Evolutionary conservation across 2,888 invertebrate genomes (phyloP), one percentile per base, ranked within the genome.

Genomic region (Tachystola acroxantha): DNA sequence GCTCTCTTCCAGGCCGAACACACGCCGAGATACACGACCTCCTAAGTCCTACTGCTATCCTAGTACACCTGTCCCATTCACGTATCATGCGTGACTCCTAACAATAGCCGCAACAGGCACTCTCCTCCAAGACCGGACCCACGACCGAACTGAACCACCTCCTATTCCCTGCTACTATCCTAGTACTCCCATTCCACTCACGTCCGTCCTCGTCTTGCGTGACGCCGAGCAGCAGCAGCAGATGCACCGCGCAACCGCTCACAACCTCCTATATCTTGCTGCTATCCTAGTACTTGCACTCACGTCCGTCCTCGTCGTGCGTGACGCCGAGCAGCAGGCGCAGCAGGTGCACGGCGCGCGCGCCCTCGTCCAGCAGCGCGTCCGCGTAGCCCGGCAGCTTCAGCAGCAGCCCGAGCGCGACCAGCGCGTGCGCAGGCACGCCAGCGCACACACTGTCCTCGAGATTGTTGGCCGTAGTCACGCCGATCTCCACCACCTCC

Each of bases 171-270:
- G n/a, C n/a, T n/a, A n/a, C n/a, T n/a, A n/a, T n/a, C n/a, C n/a
- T n/a, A n/a, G n/a, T n/a, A n/a, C n/a, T n/a, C n/a, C n/a, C n/a
- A n/a, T n/a, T n/a, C n/a, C n/a, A 79, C 89, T 84, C 57, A 93
- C 93, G 93, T 69, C 96, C 96, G 79, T 96, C 96, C 31, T 96
- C 96, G 63, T 97, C 96, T 57, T 96, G 96, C 2, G 95, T 93
- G 4, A 96, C 96, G 12, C 97, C 98, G 11, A 98, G 88, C 22
- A 96, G 93, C 33, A 98, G 88, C 4, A 97, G 88, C 46, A 98
- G 88, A 66, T 95, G 96, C 58, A 95, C 93, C 0, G 97, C 97
- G 45, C 93, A 91, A 48, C 94, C 90, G 55, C 94, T 93, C 70
- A 22, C 7, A 7, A 7, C n/a, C n/a, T n/a, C n/a, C n/a, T n/a